Base-by-base conservation (phyloP, 2,113 vertebrate species). In the Elephas maximus region DNA sequence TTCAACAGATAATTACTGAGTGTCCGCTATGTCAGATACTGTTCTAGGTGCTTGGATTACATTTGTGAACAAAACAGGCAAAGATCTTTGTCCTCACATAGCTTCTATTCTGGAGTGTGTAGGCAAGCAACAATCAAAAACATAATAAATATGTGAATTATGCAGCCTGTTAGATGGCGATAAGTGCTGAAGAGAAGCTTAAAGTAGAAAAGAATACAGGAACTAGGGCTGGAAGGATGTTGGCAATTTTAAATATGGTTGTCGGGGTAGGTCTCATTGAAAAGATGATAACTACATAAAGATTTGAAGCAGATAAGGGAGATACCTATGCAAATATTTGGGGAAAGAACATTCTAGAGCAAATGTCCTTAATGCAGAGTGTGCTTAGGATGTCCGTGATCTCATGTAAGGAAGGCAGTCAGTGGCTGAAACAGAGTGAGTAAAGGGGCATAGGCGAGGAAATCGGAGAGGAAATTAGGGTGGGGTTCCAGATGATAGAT, bases 231-330 rank as follows among this genome's bases (percentile, higher is more conserved):
- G 7, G 45, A 78, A 5, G 44, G 0, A 51, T 53, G 3, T 53
- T 45, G 81, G 9, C 2, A 53, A 28, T 65, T 84, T 89, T 85
- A 63, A 97, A 62, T 86, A 71, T 85, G n/a, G 37, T 79, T 89
- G 62, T 82, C 48, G 78, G 53, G 37, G 24, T 65, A 74, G 28
- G 6, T 4, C 73, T 97, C 62, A 53, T 24, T 41, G 26, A 86
- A 26, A 78, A 73, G n/a, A 62, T 78, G 37, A 37, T 41, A 74
- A 20, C 53, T 51, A 77, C 41, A 37, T 15, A 71, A 88, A 73
- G 30, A 65, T 77, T 71, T 83, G 76, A 94, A 82, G 82, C 53
- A 57, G 53, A 14, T 17, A 57, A 57, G 53, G 67, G 28, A 24
- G 15, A 20, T 78, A 26, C 6, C 37, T 17, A 71, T 44, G 63